These are phyloP conservation scores for Megamerina dolium DNA, from an alignment of 2,888 invertebrate genomes.

Conservation along the genomic window DNA sequence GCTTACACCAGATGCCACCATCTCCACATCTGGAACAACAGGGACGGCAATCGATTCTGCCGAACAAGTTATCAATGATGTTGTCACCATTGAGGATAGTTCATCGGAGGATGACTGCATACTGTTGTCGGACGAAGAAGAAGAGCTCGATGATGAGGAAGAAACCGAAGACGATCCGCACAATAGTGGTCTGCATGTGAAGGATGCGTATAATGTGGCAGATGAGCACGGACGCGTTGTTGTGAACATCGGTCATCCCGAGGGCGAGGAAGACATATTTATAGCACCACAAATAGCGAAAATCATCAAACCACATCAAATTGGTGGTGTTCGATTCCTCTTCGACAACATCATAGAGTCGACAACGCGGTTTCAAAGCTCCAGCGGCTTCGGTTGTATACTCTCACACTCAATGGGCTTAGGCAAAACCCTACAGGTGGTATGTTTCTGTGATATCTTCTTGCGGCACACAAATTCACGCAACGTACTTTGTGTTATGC, in stretches of 20 bases:
- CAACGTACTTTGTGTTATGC: constrained; percentile 93
- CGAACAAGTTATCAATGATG: constrained; percentile 26
- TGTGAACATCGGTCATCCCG: constrained; percentile 89
- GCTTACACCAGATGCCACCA: not conserved
- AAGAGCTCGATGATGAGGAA: constrained; percentile 67
- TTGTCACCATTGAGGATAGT: constrained; percentile 70
- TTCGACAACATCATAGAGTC: constrained; percentile 98
- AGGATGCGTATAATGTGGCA: constrained; percentile 84
- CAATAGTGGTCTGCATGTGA: constrained; percentile 90
- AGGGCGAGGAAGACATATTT: constrained; percentile 84
- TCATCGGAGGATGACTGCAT: constrained; percentile 80
- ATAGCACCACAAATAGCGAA: constrained; percentile 85
- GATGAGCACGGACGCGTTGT: constrained; percentile 88
- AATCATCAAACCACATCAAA: constrained; percentile 94
- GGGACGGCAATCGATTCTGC: not conserved
- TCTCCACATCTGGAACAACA: not conserved
- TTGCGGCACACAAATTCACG: constrained; percentile 81
- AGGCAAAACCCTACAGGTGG: constrained; percentile 95
- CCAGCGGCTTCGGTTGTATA: constrained; percentile 94
- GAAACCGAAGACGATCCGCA: constrained; percentile 78
- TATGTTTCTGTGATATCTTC: constrained; percentile 94
- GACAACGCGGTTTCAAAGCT: constrained; percentile 76
- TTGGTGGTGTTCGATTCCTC: constrained; percentile 89
- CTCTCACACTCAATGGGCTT: constrained; percentile 98
- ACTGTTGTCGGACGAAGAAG: constrained; percentile 76